Base-by-base conservation (phyloP, 92 coral and sea anemone species). In the Ricordea florida region DNA sequence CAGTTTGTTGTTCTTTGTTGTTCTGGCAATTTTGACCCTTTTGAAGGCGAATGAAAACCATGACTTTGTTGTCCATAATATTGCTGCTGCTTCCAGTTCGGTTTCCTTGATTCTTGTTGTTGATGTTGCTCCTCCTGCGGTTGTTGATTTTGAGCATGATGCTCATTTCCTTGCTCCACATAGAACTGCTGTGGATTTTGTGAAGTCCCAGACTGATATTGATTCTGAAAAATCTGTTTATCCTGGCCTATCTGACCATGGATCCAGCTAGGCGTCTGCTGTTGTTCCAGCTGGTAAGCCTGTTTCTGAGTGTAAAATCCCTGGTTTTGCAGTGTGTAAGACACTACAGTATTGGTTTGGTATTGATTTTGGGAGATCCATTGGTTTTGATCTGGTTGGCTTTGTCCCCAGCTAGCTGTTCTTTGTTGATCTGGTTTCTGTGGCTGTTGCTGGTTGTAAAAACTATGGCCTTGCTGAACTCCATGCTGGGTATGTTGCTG, bases 211-310 rank as follows among this genome's bases (percentile, higher is more conserved):
- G 35, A 49, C 24, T 42, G 61, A n/a, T 42, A 57, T 13, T 62
- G 25, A 27, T 27, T 27, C 7, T 37, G 80, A 17, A 36, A 63
- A 18, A 58, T 58, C 30, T 40, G 58, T 6, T 50, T 37, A 38
- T 49, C 34, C 10, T 13, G 30, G 24, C 43, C 62, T 35, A 27
- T 76, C 33, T 57, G 72, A 60, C 52, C 21, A 53, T 69, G 76
- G 37, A 36, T 49, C 72, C 57, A 71, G 20, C 49, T 70, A 8
- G 57, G 22, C 40, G 65, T 65, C 25, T 79, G 55, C 29, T 59
- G 73, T 22, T 79, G 71, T 14, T 79, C 56, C 24, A 21, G 56
- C 56, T 82, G 82, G 14, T 60, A 35, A 27, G 55, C 62, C 74
- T 58, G 53, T 22, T 46, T 31, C 34, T 74, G 58, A 17, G 62